phyloP scores from a whole-genome alignment of 2,888 invertebrate species.

The Polyommatus icarus region DNA sequence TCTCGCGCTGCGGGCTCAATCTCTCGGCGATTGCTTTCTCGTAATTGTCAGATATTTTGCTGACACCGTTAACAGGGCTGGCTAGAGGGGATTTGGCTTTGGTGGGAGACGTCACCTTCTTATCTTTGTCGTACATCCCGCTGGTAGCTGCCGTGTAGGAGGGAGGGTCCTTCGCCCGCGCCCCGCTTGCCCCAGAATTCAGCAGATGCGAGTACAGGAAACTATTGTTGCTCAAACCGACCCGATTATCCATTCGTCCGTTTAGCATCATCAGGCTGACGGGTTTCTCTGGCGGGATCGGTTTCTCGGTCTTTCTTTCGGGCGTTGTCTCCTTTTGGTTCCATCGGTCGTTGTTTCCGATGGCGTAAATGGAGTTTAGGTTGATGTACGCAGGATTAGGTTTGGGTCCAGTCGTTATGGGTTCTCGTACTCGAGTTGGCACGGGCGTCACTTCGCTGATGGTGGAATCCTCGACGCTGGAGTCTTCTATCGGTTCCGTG shows the following conservation, averaged over 20 bases:
- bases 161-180: slow-evolving; percentile 67
- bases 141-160: slow-evolving; percentile 66
- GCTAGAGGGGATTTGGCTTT: slow-evolving; percentile 59
- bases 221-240: slow-evolving; percentile 70
- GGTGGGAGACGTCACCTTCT: slow-evolving; percentile 54
- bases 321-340: slow-evolving; percentile 45
- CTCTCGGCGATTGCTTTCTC: slow-evolving; percentile 72
- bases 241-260: slow-evolving; percentile 70
- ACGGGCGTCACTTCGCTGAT: slow-evolving; percentile 59
- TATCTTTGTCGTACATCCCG: slow-evolving; percentile 57
- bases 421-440: slow-evolving; percentile 42
- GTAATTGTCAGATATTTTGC: slow-evolving; percentile 76
- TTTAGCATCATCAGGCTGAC: slow-evolving; percentile 75
- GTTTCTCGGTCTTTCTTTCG: slow-evolving; percentile 68
- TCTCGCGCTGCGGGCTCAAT: slow-evolving; percentile 65
- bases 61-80: slow-evolving; percentile 69
- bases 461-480: slow-evolving; percentile 71
- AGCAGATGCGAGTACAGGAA: slow-evolving; percentile 72
- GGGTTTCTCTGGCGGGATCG: slow-evolving; percentile 73
- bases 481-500: slow-evolving; percentile 71
- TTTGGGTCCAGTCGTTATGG: slow-evolving; percentile 45
- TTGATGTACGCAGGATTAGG: slow-evolving; percentile 58
- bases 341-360: slow-evolving; percentile 62
- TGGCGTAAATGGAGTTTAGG: slow-evolving; percentile 72
- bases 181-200: slow-evolving; percentile 52